Conservation (phyloP, 1,140 invertebrate genomes). For the Coptotermes formosanus region DNA sequence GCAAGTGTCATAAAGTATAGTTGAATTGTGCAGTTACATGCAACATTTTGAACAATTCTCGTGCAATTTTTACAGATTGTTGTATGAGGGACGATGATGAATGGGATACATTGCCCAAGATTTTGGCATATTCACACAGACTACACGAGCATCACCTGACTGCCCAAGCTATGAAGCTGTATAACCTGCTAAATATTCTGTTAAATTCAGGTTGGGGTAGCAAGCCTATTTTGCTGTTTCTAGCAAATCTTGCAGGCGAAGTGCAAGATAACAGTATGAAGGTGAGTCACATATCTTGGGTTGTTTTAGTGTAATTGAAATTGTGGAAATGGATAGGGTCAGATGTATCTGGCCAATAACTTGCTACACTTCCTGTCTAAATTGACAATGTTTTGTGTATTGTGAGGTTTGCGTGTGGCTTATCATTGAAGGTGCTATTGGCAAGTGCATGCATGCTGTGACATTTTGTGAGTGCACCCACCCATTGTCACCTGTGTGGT, state of each 20-base stretch:
- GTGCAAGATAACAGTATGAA: neutral
- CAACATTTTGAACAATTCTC: neutral
- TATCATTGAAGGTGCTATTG: too few relatives aligned
- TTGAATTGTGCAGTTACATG: too few relatives aligned
- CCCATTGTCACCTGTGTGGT: too few relatives aligned
- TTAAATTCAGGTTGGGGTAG: neutral
- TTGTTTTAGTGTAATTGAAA: too few relatives aligned
- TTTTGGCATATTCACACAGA: neutral
- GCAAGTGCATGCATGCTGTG: too few relatives aligned
- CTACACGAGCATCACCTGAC: neutral
- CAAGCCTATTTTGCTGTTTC: neutral
- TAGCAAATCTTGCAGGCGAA: neutral
- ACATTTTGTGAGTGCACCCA: too few relatives aligned
- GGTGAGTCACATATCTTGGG: neutral
- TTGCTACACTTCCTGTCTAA: too few relatives aligned
- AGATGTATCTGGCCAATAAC: too few relatives aligned
- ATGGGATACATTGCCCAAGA: neutral
- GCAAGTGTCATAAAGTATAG: too few relatives aligned
- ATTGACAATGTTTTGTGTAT: too few relatives aligned
- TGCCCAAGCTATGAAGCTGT: neutral
- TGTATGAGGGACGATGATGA: neutral
- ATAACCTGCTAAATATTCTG: neutral
- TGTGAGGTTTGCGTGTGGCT: too few relatives aligned
- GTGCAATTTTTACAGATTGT: neutral
- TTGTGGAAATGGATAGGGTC: too few relatives aligned